Percentiles rank a stretch among this genome's conserved stretches.
phyloP scores from a whole-genome alignment of 2,888 invertebrate species.

The Lamellibrachia columna region DNA sequence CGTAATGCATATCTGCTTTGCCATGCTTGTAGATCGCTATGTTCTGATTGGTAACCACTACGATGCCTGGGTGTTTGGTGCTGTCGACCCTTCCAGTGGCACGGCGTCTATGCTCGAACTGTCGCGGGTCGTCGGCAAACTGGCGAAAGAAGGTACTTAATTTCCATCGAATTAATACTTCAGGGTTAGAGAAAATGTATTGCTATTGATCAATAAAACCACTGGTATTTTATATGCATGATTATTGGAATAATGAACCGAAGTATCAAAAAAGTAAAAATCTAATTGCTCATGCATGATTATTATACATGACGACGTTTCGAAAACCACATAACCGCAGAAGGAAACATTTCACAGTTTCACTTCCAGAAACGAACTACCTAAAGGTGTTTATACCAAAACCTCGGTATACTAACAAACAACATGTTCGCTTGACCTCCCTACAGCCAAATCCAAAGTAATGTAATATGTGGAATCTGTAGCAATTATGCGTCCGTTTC shows the following conservation, averaged over 20 bases:
- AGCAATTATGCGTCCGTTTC: not conserved
- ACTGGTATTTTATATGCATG: not conserved
- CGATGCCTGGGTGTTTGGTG: slow-evolving; percentile 70
- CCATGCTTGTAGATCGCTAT: slow-evolving; percentile 64
- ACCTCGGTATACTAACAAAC: too few relatives aligned
- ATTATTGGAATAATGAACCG: not conserved
- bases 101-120: slow-evolving; percentile 69
- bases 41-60: slow-evolving; percentile 70
- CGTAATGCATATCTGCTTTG: not conserved
- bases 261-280: not conserved
- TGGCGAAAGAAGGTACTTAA: slow-evolving; percentile 51
- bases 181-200: not conserved
- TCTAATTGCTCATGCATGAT: too few relatives aligned
- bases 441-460: slow-evolving; percentile 22
- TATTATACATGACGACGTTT: too few relatives aligned
- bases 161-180: not conserved
- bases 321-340: too few relatives aligned
- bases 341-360: too few relatives aligned
- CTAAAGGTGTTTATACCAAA: too few relatives aligned
- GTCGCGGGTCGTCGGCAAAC: slow-evolving; percentile 60
- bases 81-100: slow-evolving; percentile 68
- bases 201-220: not conserved
- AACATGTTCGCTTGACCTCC: too few relatives aligned
- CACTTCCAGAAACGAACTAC: too few relatives aligned
- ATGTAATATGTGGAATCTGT: not conserved